phyloP scores from a whole-genome alignment of 2,113 vertebrate species.

The Chloroceryle aenea region DNA sequence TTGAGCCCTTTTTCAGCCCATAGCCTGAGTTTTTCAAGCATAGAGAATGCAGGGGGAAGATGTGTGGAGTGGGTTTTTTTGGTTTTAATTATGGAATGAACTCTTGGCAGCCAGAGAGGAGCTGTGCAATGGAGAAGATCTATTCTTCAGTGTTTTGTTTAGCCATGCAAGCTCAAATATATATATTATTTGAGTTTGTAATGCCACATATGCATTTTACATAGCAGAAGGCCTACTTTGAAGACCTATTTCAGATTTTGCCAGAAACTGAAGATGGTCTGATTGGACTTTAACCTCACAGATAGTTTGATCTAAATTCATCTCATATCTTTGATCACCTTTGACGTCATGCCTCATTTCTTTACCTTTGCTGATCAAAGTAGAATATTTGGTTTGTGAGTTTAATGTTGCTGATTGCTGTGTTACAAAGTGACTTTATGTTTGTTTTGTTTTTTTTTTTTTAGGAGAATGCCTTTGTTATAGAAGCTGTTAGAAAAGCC shows the following conservation, averaged over 20 bases:
- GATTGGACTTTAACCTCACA: background rate
- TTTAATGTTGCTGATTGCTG: background rate
- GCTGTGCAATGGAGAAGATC: background rate
- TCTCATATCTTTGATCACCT: background rate
- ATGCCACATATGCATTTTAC: background rate
- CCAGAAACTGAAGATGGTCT: background rate
- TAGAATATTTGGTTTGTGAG: background rate
- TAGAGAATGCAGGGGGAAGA: no score
- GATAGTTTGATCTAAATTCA: background rate
- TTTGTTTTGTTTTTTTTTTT: background rate
- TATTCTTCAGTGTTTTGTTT: background rate
- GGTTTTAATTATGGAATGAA: background rate
- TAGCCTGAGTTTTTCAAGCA: background rate
- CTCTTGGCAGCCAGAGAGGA: background rate
- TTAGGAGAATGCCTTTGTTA: background rate
- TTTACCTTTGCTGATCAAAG: background rate
- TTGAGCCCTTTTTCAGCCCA: background rate
- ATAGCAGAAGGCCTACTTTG: background rate
- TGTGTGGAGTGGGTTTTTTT: fast-evolving
- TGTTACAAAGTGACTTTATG: background rate
- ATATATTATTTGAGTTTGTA: background rate
- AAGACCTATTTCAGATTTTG: background rate
- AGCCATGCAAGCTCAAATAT: background rate
- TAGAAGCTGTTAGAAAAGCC: background rate
- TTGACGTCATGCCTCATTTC: background rate